A percentile compares a stretch with the other conserved stretches of the same genome.
Conservation (phyloP, 2,888 invertebrate genomes). For the Trachelus troglodyta region DNA sequence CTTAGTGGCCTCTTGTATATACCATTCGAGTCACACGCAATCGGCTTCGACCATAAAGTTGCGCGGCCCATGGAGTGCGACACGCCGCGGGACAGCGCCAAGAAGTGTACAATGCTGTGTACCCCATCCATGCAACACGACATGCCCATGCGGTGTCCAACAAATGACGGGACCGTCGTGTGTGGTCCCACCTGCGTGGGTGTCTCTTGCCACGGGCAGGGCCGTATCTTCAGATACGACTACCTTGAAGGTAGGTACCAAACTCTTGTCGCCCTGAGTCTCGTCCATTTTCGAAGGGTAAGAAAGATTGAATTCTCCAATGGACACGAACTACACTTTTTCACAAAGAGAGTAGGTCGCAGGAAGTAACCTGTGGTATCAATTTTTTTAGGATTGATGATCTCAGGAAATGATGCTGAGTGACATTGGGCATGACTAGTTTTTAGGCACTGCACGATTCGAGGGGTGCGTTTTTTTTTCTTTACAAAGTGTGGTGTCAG, state of each 20-base stretch:
- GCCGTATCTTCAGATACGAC: slow-evolving; percentile 8
- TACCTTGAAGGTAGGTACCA: not conserved
- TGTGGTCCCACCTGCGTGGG: slow-evolving; percentile 64
- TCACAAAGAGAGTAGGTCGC: not conserved
- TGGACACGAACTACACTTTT: not conserved
- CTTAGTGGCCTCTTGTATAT: slow-evolving; percentile 19
- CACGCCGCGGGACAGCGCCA: slow-evolving; percentile 55
- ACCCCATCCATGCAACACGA: slow-evolving; percentile 51
- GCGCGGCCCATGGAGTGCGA: slow-evolving; percentile 44
- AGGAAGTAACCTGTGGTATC: not conserved
- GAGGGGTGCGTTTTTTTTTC: not conserved
- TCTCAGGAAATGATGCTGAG: not conserved
- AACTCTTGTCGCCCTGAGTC: not conserved
- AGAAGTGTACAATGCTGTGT: slow-evolving; percentile 58
- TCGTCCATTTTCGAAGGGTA: not conserved
- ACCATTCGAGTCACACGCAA: slow-evolving; percentile 51
- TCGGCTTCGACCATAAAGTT: slow-evolving; percentile 54
- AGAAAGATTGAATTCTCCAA: not conserved
- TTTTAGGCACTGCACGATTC: not conserved
- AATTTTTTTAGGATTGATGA: not conserved
- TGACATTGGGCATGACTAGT: not conserved
- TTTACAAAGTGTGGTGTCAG: not conserved
- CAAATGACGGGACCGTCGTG: slow-evolving; percentile 64
- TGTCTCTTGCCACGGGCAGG: slow-evolving; percentile 41
- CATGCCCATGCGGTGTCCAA: slow-evolving; percentile 60